Evolutionary conservation across 2,888 invertebrate species (phyloP).

Genomic region (Tipula confusa): DNA sequence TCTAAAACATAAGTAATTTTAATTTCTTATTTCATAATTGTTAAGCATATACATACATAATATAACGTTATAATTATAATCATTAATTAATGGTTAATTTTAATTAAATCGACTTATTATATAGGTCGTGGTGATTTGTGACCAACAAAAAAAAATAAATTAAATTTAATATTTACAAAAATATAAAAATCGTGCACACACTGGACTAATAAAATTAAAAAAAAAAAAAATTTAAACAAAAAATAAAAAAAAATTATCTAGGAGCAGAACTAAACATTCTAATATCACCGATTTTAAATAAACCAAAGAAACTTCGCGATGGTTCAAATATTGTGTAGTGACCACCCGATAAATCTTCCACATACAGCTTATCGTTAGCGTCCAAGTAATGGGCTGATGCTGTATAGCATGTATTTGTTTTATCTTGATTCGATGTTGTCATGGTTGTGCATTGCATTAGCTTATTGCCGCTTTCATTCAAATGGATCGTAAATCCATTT

Average conservation of each 20-base stretch:
- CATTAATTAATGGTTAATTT: slow-evolving; percentile 15
- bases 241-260: neutral
- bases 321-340: slow-evolving; percentile 65
- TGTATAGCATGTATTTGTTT: slow-evolving; percentile 71
- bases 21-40: neutral
- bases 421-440: slow-evolving; percentile 56
- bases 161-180: slow-evolving; percentile 20
- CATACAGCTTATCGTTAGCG: slow-evolving; percentile 61
- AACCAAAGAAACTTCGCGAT: slow-evolving; percentile 78
- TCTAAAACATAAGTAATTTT: slow-evolving; percentile 5
- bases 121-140: neutral
- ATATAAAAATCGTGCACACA: neutral
- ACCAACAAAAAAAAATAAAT: slow-evolving; percentile 14
- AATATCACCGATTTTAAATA: slow-evolving; percentile 65
- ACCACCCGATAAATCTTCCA: slow-evolving; percentile 66
- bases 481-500: slow-evolving; percentile 69
- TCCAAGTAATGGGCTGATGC: slow-evolving; percentile 49
- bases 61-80: neutral
- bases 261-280: slow-evolving; percentile 35
- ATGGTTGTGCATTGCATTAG: slow-evolving; percentile 71
- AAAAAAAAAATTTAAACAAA: neutral
- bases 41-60: neutral
- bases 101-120: slow-evolving; percentile 17
- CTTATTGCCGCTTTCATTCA: slow-evolving; percentile 53
- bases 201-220: neutral